Conservation (phyloP, 2,113 vertebrate genomes). For the Pao palembangensis region DNA sequence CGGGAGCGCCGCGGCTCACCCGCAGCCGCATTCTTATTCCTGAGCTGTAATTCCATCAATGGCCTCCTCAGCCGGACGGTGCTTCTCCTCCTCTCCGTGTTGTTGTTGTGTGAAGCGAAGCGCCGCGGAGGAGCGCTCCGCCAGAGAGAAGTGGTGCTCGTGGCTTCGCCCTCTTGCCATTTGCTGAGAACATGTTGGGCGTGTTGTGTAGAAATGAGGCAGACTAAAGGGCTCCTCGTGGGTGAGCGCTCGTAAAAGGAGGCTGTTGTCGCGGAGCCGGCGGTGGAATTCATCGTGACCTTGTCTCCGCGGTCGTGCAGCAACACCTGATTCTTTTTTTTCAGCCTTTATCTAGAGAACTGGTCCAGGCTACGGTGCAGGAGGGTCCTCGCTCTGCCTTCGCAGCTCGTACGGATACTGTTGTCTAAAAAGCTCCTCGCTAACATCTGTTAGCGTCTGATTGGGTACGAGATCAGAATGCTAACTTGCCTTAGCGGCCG, state of each 20-base stretch:
- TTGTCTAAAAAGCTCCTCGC: constrained; percentile 19
- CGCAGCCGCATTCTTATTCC: constrained; percentile 60
- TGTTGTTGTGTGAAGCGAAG: constrained; percentile 14
- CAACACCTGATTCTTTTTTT: too few relatives aligned
- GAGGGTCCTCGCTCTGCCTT: too few relatives aligned
- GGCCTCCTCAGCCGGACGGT: constrained; percentile 50
- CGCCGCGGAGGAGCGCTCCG: constrained; percentile 13
- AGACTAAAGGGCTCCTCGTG: constrained; percentile 21
- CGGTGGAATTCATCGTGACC: constrained; percentile 9
- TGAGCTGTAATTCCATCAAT: constrained; percentile 67
- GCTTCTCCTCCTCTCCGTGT: constrained; percentile 19
- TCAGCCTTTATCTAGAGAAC: neutral
- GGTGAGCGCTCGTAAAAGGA: constrained; percentile 2
- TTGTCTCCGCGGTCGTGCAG: constrained; percentile 3
- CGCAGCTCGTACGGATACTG: neutral
- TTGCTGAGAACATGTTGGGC: constrained; percentile 24
- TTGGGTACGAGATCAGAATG: constrained; percentile 28
- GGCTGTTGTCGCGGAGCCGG: neutral
- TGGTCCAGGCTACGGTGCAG: too few relatives aligned
- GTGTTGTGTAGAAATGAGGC: constrained; percentile 11
- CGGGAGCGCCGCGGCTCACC: constrained; percentile 53
- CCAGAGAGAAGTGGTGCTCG: constrained; percentile 14
- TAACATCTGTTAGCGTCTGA: constrained; percentile 22
- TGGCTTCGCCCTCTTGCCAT: constrained; percentile 1
- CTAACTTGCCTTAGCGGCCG: constrained; percentile 11